Base-by-base conservation (phyloP, 2,888 invertebrate genomes). In the Melolontha melolontha region DNA sequence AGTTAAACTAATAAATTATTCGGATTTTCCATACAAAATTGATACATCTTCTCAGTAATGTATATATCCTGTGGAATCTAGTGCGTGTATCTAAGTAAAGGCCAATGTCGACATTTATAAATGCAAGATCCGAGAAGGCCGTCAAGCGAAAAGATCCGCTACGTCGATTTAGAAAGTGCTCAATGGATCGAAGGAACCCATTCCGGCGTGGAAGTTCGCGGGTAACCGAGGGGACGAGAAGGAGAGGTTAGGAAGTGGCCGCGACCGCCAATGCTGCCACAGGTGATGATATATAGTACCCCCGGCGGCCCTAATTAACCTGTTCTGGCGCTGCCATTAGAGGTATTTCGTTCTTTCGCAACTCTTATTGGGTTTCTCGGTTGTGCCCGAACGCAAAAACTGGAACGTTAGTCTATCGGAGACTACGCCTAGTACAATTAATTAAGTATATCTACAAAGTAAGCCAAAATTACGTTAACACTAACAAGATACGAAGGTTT, bases 261-360 rank as follows among this genome's bases (percentile, higher is more conserved):
- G 73, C 59, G 68, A 64, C 70, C 71, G 74, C 39, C 47, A 47
- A 34, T 39, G 40, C 59, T 34, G 47, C 73, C 72, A 72, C 72
- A 73, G 72, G 76, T 73, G 73, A 76, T 76, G 75, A 76, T 77
- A 72, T 75, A 75, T 75, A 68, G 73, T 65, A 64, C 75, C 75
- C 74, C 72, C 71, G 73, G 72, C 49, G 75, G 75, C 75, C 65
- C 70, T 76, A 75, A 75, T 76, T 76, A 76, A 75, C 76, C 74
- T 73, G 73, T 67, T 75, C 73, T 74, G 73, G 73, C 71, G 65
- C 71, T 69, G 69, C 73, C 73, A 73, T 75, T 74, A 74, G 69
- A 66, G 71, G 67, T 70, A 69, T 65, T 57, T 65, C 54, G 67
- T 65, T 69, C 69, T 66, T 62, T 62, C 59, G 59, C 59, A 62